phyloP scores from a whole-genome alignment of 92 coral and sea anemone species.

The Paragorgia papillata region DNA sequence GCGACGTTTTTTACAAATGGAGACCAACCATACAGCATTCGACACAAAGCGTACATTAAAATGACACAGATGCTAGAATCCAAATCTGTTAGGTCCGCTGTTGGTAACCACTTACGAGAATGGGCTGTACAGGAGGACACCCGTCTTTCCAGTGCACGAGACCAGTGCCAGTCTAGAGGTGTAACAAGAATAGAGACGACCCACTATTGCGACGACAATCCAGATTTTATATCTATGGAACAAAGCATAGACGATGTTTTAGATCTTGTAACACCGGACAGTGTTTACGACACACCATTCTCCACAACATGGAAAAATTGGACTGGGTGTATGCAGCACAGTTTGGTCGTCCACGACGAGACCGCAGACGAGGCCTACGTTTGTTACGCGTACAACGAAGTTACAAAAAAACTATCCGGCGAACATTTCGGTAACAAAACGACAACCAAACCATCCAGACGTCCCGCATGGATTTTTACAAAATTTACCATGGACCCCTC shows the following conservation, averaged over 20 bases:
- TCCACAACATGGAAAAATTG: slow-evolving; percentile 7
- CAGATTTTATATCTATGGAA: neutral
- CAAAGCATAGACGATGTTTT: neutral
- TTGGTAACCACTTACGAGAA: neutral
- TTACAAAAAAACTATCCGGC: slow-evolving; percentile 14
- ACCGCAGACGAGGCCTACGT: slow-evolving; percentile 13
- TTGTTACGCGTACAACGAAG: slow-evolving; percentile 12
- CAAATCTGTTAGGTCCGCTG: neutral
- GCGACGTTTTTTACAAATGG: neutral
- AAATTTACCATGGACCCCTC: slow-evolving; percentile 21
- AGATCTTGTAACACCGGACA: neutral
- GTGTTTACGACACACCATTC: slow-evolving; percentile 23
- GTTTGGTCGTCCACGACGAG: slow-evolving; percentile 23
- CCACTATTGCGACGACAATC: neutral
- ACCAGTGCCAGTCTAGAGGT: neutral
- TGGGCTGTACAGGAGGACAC: slow-evolving; percentile 1
- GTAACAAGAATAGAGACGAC: neutral
- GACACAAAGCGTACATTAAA: neutral
- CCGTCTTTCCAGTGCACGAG: neutral
- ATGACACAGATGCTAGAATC: slow-evolving; percentile 11
- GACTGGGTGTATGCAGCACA: slow-evolving; percentile 13
- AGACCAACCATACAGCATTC: neutral
- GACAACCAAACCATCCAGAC: slow-evolving; percentile 3
- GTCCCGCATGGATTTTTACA: slow-evolving; percentile 17
- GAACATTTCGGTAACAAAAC: neutral